A percentile compares a stretch with the other conserved stretches of the same genome.
phyloP scores from a whole-genome alignment of 2,888 invertebrate species.

The Tetheella fluctuosa region DNA sequence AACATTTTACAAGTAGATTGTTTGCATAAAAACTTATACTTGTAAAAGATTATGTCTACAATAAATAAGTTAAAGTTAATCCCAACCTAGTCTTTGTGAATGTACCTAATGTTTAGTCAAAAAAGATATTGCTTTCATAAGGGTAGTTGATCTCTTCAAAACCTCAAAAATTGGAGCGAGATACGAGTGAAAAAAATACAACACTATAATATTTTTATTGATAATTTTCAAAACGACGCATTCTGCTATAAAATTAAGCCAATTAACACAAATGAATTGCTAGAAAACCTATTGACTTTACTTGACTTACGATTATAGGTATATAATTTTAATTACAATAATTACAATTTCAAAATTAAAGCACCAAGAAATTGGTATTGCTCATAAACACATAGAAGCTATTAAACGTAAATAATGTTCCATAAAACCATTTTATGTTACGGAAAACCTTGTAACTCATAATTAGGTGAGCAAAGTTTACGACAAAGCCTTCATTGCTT shows the following conservation, averaged over 20 bases:
- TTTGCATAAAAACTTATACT: neutral
- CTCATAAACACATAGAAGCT: conserved; percentile 11
- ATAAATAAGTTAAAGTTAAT: neutral
- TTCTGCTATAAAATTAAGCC: too few relatives aligned
- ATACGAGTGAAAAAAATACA: too few relatives aligned
- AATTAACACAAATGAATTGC: too few relatives aligned
- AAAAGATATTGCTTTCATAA: too few relatives aligned
- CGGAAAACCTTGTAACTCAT: conserved; percentile 14
- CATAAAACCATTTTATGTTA: neutral
- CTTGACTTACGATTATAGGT: neutral
- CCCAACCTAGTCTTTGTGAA: neutral
- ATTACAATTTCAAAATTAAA: neutral
- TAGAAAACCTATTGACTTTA: too few relatives aligned
- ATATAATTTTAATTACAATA: neutral
- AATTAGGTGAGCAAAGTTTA: conserved; percentile 27
- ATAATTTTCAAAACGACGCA: too few relatives aligned
- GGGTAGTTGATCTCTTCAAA: too few relatives aligned
- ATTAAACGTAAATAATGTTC: neutral
- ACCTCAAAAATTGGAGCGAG: too few relatives aligned
- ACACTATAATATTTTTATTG: too few relatives aligned
- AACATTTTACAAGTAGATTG: neutral
- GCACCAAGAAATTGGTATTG: conserved; percentile 5
- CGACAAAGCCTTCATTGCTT: conserved; percentile 23
- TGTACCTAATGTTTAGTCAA: neutral
- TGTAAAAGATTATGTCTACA: neutral